phyloP scores from a whole-genome alignment of 2,797 vertebrate genomes.

The Toxotes lorentzi region DNA sequence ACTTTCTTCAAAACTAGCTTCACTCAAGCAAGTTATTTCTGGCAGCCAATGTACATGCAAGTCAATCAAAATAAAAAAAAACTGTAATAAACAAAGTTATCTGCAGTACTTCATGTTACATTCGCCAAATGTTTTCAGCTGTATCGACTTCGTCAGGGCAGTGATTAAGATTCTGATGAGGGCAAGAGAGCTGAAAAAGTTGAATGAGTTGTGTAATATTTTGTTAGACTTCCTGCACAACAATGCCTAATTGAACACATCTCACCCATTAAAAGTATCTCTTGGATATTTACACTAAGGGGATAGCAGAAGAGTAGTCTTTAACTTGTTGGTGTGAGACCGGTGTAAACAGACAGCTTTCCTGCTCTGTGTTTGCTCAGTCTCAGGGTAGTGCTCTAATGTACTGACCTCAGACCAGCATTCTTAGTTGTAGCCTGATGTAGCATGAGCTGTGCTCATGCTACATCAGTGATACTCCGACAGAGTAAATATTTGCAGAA shows the following conservation, averaged over 20 bases:
- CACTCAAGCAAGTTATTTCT: background rate
- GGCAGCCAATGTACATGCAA: background rate
- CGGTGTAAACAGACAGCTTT: conserved; percentile 13
- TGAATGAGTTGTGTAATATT: too few relatives aligned
- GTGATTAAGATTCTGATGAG: background rate
- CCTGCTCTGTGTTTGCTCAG: conserved; percentile 21
- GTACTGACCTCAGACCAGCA: conserved; percentile 27
- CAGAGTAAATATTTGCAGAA: conserved; percentile 7
- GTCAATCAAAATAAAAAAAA: background rate
- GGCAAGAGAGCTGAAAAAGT: background rate
- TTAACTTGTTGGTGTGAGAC: conserved; percentile 13
- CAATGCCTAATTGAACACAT: background rate
- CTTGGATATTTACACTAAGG: background rate
- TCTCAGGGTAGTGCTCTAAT: conserved; percentile 15
- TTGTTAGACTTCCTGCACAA: background rate
- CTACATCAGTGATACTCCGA: background rate
- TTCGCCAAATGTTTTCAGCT: background rate
- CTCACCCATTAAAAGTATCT: background rate
- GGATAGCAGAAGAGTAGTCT: background rate
- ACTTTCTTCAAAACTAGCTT: background rate
- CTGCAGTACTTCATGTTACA: too few relatives aligned
- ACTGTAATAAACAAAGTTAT: background rate
- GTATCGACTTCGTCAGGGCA: background rate
- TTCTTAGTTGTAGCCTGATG: background rate
- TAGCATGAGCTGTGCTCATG: conserved; percentile 7